Evolutionary conservation across 2,888 invertebrate genomes (phyloP).

Genomic region (Lacanobia wlatinum): DNA sequence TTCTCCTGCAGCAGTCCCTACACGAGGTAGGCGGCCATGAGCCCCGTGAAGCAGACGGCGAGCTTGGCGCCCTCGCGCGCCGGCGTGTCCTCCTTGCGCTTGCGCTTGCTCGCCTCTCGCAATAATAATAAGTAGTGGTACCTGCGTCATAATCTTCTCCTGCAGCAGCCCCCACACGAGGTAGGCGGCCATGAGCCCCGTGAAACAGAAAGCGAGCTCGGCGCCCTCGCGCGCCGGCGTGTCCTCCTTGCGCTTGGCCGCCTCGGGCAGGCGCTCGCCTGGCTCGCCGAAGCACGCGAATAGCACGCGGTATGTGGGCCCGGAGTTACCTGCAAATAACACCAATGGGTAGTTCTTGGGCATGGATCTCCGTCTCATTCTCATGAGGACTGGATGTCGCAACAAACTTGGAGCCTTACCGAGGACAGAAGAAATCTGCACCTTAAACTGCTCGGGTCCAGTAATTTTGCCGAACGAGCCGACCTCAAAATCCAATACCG

Average conservation of each 20-base stretch:
- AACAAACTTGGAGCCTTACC: too few species aligned
- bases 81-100: conserved; percentile 68
- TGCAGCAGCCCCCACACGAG: conserved; percentile 99
- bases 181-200: conserved; percentile 97
- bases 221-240: conserved; percentile 71
- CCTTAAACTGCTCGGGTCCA: too few species aligned
- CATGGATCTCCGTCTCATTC: too few species aligned
- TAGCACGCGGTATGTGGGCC: conserved; percentile 74
- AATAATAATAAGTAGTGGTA: conserved; percentile 63
- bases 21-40: conserved; percentile 97
- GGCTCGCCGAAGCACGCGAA: conserved; percentile 81
- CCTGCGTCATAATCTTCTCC: conserved; percentile 99
- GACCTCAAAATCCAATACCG: too few species aligned
- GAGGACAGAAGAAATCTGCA: too few species aligned
- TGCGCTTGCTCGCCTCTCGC: conserved; percentile 76
- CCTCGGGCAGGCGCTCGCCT: conserved; percentile 79
- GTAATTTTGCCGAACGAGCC: too few species aligned
- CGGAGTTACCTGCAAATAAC: conserved; percentile 70
- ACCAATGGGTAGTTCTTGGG: too few species aligned
- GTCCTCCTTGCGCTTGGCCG: conserved; percentile 69
- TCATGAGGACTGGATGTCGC: too few species aligned
- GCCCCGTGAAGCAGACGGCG: conserved; percentile 95
- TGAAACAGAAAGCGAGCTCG: conserved; percentile 93
- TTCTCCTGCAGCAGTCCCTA: conserved; percentile 99
- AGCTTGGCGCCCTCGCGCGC: conserved; percentile 78